phyloP scores from a whole-genome alignment of 2,113 vertebrate genomes.

The Australoheros scitulus region DNA sequence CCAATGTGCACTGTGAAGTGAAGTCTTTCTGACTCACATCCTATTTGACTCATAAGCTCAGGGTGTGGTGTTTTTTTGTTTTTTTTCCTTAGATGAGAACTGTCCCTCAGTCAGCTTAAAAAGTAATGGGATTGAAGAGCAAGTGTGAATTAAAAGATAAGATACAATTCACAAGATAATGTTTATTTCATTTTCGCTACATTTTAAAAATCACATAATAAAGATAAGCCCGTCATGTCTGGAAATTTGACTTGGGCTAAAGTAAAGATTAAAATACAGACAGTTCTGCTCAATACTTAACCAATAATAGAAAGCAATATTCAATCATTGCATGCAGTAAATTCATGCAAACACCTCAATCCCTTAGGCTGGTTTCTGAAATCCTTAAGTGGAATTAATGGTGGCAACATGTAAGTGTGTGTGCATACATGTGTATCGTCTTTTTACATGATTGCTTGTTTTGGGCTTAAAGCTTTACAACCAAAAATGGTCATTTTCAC shows the following conservation, averaged over 20 bases:
- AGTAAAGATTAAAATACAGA: neutral
- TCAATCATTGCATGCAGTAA: neutral
- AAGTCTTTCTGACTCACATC: constrained; percentile 47
- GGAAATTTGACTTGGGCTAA: neutral
- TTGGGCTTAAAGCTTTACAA: constrained; percentile 18
- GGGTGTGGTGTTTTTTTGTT: constrained; percentile 36
- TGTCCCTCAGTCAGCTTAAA: neutral
- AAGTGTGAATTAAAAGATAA: constrained; percentile 62
- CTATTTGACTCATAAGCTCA: constrained; percentile 65
- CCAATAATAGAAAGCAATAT: constrained; percentile 13
- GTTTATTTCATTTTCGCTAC: constrained; percentile 50
- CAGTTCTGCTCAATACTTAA: neutral
- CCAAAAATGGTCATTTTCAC: constrained; percentile 25
- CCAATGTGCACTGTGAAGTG: constrained; percentile 25
- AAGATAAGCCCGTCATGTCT: constrained; percentile 32
- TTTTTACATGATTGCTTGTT: constrained; percentile 28
- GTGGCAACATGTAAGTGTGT: neutral
- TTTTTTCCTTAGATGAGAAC: constrained; percentile 5
- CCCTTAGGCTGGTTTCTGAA: neutral
- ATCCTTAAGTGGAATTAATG: neutral
- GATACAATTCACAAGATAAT: constrained; percentile 9
- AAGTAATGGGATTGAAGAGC: neutral
- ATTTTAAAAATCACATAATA: constrained; percentile 39
- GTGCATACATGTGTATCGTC: neutral
- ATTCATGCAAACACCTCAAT: neutral